A percentile compares a stretch with the other conserved stretches of the same genome.
phyloP scores from a whole-genome alignment of 2,797 vertebrate species.

The Phalloptychus januarius region DNA sequence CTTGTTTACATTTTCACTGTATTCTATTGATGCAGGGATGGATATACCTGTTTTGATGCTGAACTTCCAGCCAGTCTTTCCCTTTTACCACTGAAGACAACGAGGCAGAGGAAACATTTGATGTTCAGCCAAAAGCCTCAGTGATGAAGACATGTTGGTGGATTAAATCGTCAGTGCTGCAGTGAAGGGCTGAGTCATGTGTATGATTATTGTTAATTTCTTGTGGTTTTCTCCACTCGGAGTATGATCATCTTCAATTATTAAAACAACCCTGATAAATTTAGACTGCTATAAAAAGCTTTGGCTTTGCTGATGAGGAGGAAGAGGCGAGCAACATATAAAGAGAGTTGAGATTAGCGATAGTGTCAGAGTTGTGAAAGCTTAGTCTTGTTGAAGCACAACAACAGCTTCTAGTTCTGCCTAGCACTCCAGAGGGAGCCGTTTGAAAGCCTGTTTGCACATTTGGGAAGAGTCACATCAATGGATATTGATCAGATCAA shows the following conservation, averaged over 20 bases:
- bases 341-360: not conserved
- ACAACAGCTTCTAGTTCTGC: not conserved
- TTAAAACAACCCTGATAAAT: not conserved
- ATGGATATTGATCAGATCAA: not conserved
- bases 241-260: not conserved
- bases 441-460: not conserved
- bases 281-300: not conserved
- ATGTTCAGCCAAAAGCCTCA: not conserved
- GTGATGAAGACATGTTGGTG: not conserved
- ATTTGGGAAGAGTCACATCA: not conserved
- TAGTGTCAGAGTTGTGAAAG: not conserved
- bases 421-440: not conserved
- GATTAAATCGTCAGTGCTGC: slow-evolving; percentile 1
- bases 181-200: not conserved
- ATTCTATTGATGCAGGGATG: not conserved
- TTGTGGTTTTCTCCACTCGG: not conserved
- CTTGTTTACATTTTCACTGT: not conserved
- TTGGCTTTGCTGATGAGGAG: not conserved
- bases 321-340: not conserved
- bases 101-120: not conserved
- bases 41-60: not conserved
- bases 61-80: not conserved
- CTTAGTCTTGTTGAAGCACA: not conserved
- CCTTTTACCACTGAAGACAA: not conserved
- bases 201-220: not conserved